A percentile compares a stretch with the other conserved stretches of the same genome.
These are phyloP conservation scores for Mesopsocus fuscifrons DNA, from an alignment of 2,888 invertebrate genomes.

Conservation along the genomic window DNA sequence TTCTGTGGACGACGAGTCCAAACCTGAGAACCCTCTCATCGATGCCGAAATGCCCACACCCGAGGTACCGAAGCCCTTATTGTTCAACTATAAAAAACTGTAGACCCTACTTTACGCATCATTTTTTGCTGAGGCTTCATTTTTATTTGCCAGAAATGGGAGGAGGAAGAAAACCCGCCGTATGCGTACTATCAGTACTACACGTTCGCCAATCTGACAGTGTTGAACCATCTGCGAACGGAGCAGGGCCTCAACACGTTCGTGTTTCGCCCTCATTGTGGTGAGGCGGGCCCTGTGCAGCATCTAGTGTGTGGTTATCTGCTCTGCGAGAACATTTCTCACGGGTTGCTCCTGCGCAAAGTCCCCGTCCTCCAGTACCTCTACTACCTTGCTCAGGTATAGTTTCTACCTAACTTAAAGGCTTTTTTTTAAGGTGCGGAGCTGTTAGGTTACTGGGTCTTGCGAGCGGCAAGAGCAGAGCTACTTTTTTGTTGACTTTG, in stretches of 20 bases:
- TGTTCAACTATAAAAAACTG: too few relatives aligned
- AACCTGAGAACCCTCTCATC: conserved; percentile 34
- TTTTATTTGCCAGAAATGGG: too few relatives aligned
- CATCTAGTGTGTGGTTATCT: conserved; percentile 38
- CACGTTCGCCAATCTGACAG: conserved; percentile 38
- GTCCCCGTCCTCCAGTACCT: conserved; percentile 43
- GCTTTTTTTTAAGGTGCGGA: too few relatives aligned
- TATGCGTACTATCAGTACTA: conserved; percentile 42
- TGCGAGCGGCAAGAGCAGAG: too few relatives aligned
- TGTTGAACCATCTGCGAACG: conserved; percentile 35
- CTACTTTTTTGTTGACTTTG: too few relatives aligned
- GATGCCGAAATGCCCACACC: conserved; percentile 29
- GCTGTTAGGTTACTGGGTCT: too few relatives aligned
- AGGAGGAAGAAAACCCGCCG: conserved; percentile 34
- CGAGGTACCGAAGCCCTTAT: conserved; percentile 15
- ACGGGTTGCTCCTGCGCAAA: conserved; percentile 38
- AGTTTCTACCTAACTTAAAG: too few relatives aligned
- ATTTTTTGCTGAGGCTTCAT: too few relatives aligned
- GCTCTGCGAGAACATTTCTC: conserved; percentile 38
- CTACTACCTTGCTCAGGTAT: conserved; percentile 32
- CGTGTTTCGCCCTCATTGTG: conserved; percentile 38
- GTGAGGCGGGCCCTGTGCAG: conserved; percentile 39
- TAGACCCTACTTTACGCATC: neutral
- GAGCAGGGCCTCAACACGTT: conserved; percentile 33
- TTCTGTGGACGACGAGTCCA: conserved; percentile 43